These are phyloP conservation scores for Sclerodermus sp. DNA, from an alignment of 2,888 invertebrate species.

Conservation along the genomic window DNA sequence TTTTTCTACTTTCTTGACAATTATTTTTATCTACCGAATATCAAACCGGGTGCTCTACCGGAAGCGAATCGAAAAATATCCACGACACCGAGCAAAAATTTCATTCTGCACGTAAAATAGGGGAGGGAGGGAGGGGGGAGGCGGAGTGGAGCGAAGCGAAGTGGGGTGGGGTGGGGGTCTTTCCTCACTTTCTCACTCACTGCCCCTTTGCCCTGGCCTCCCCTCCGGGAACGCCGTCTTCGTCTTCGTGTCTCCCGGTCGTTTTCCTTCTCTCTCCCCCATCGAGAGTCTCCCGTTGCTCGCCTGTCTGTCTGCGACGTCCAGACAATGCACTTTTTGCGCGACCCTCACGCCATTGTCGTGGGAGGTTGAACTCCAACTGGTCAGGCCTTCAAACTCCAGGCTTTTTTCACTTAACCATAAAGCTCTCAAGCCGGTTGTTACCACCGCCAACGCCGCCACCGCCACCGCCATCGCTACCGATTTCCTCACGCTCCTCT, in stretches of 20 bases:
- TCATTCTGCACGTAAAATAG: conserved; percentile 2
- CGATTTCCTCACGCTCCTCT: too few species aligned
- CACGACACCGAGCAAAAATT: conserved; percentile 15
- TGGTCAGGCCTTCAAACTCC: neutral
- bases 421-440: too few species aligned
- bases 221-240: conserved; percentile 10
- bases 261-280: neutral
- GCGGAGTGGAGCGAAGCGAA: too few species aligned
- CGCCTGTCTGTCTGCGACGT: conserved; percentile 21
- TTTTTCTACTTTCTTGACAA: conserved; percentile 47
- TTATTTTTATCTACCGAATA: conserved; percentile 27
- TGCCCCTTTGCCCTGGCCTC: neutral
- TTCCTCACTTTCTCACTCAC: conserved; percentile 15
- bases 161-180: too few species aligned
- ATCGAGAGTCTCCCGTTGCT: conserved; percentile 8
- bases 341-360: conserved; percentile 44
- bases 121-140: neutral
- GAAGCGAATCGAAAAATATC: conserved; percentile 18
- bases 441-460: too few species aligned
- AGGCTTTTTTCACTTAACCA: too few species aligned
- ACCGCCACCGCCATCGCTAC: too few species aligned
- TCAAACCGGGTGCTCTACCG: conserved; percentile 10
- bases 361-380: conserved; percentile 52
- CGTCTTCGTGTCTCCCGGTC: neutral
- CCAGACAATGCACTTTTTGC: conserved; percentile 37